Evolutionary conservation across 2,888 invertebrate species (phyloP).

Genomic region (Reticulitermes lucifugus): DNA sequence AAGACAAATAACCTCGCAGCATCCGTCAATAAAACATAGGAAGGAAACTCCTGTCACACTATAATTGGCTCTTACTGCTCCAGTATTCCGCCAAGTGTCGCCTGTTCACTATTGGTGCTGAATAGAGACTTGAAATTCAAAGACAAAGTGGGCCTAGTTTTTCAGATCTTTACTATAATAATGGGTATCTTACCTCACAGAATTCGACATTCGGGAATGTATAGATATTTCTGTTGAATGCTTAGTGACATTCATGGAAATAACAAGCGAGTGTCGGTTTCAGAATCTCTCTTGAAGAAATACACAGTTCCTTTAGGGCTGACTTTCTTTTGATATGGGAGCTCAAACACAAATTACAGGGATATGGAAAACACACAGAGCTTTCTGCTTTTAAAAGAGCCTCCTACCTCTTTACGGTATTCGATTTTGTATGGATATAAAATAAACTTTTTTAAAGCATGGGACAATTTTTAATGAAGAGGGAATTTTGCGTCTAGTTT

Average conservation of each 20-base stretch:
- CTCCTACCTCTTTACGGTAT: neutral
- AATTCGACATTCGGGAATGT: neutral
- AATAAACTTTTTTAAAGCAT: neutral
- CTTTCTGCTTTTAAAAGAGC: neutral
- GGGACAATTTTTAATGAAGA: constrained; percentile 1
- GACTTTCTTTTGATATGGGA: neutral
- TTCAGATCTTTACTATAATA: too few species aligned
- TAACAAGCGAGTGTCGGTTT: neutral
- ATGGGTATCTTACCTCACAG: neutral
- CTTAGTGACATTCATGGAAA: too few species aligned
- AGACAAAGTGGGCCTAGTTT: too few species aligned
- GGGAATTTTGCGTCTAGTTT: neutral
- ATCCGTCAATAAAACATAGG: too few species aligned
- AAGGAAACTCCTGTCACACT: too few species aligned
- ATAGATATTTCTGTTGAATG: too few species aligned
- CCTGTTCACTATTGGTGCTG: too few species aligned
- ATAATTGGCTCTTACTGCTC: too few species aligned
- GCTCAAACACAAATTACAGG: neutral
- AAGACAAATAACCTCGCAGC: too few species aligned
- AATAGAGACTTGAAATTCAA: too few species aligned
- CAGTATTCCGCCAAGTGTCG: too few species aligned
- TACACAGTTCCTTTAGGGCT: neutral
- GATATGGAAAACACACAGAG: neutral
- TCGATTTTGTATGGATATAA: neutral
- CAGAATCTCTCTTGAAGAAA: neutral